Conservation (phyloP, 2,797 vertebrate species). For the Clarias pachynema region DNA sequence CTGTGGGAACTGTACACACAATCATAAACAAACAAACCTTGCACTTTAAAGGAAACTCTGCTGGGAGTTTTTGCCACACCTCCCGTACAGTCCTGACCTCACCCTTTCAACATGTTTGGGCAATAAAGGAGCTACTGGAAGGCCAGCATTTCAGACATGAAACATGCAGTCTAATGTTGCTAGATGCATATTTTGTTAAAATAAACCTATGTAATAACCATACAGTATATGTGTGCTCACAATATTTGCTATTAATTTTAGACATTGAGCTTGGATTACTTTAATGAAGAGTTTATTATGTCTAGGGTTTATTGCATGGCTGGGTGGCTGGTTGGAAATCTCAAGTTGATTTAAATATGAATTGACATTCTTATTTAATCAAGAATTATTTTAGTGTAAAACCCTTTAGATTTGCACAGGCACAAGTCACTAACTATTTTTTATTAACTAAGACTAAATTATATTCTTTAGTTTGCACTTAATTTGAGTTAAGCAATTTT, state of each 20-base stretch:
- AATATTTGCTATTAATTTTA: not conserved
- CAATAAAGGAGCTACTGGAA: too few species aligned
- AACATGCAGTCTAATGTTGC: not conserved
- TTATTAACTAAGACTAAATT: not conserved
- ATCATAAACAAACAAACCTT: too few species aligned
- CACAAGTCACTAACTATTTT: not conserved
- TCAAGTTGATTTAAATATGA: not conserved
- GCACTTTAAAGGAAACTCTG: too few species aligned
- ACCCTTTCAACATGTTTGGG: too few species aligned
- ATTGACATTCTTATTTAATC: not conserved
- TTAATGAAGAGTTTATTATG: not conserved
- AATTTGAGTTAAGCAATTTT: not conserved
- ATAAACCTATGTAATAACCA: not conserved
- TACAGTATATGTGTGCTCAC: not conserved
- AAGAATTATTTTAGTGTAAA: not conserved
- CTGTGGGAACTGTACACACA: too few species aligned
- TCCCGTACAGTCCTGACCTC: too few species aligned
- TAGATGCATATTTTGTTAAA: not conserved
- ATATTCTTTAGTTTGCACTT: not conserved
- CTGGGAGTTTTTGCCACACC: too few species aligned
- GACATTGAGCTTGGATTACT: not conserved
- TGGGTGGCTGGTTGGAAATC: not conserved
- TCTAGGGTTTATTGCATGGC: not conserved
- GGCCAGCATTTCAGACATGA: too few species aligned
- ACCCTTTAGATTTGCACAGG: not conserved